Evolutionary conservation across 1,140 invertebrate species (phyloP).

Genomic region (Drosophila chauvacae): DNA sequence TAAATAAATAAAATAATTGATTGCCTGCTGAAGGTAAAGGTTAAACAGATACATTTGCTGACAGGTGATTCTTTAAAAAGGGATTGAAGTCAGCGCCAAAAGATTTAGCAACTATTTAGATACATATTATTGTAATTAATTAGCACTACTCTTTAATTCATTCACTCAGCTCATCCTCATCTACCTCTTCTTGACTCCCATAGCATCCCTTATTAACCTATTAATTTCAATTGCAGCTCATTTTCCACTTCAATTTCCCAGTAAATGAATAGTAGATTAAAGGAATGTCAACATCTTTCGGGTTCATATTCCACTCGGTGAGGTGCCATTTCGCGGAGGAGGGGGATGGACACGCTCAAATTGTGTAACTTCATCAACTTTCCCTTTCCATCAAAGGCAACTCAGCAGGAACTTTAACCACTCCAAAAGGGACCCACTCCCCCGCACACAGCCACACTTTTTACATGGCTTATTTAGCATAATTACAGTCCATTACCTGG

Average conservation of each 20-base stretch:
- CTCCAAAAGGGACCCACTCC: conserved; percentile 33
- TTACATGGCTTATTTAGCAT: conserved; percentile 79
- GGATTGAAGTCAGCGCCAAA: background rate
- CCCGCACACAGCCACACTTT: conserved; percentile 53
- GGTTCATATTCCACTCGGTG: conserved; percentile 15
- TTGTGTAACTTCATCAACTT: conserved; percentile 50
- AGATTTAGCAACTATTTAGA: too few species aligned
- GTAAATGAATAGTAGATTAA: conserved; percentile 36
- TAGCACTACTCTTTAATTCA: too few species aligned
- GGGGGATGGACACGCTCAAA: conserved; percentile 16
- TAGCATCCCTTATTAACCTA: conserved; percentile 18
- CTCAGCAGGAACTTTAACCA: conserved; percentile 34
- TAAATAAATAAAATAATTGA: conserved; percentile 44
- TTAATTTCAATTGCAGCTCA: conserved; percentile 21
- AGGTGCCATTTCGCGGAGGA: background rate
- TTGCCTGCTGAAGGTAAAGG: conserved; percentile 21
- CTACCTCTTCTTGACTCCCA: too few species aligned
- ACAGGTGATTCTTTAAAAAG: conserved; percentile 10
- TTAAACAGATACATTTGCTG: conserved; percentile 32
- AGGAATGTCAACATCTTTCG: conserved; percentile 35
- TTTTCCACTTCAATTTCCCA: conserved; percentile 22
- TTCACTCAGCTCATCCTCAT: too few species aligned
- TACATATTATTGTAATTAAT: background rate
- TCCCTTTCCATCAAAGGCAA: conserved; percentile 43
- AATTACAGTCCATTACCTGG: conserved; percentile 82